phyloP scores from a whole-genome alignment of 2,113 vertebrate species.

The Ictalurus punctatus region DNA sequence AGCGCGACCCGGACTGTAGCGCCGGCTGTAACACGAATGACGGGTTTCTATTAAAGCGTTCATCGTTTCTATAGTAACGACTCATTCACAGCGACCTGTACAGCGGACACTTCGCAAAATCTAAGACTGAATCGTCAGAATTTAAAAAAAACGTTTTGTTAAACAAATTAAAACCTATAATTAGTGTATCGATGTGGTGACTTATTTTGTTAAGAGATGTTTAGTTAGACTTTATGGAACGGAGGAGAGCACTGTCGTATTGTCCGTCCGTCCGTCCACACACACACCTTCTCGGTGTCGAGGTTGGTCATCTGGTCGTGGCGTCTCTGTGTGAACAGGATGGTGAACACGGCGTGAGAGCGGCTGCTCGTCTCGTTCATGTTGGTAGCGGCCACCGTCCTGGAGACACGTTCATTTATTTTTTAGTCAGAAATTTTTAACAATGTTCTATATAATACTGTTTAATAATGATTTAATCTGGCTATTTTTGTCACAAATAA shows the following conservation, averaged over 20 bases:
- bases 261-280: not conserved
- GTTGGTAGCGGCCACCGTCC: conserved; percentile 88
- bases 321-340: conserved; percentile 84
- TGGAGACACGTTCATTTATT: conserved; percentile 37
- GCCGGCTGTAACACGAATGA: not conserved
- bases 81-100: not conserved
- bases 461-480: not conserved
- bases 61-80: not conserved
- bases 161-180: not conserved
- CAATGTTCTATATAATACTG: not conserved
- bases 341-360: conserved; percentile 90
- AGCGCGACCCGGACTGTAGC: not conserved
- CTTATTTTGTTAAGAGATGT: not conserved
- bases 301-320: conserved; percentile 83
- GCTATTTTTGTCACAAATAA: not conserved
- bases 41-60: not conserved
- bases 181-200: not conserved
- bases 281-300: conserved; percentile 83
- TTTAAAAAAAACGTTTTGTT: not conserved
- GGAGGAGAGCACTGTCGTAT: not conserved
- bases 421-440: not conserved
- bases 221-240: not conserved
- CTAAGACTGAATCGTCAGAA: not conserved
- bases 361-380: conserved; percentile 92
- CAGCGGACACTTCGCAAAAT: not conserved